These are phyloP conservation scores for Agriopis marginaria DNA, from an alignment of 2,888 invertebrate genomes.

Conservation along the genomic window DNA sequence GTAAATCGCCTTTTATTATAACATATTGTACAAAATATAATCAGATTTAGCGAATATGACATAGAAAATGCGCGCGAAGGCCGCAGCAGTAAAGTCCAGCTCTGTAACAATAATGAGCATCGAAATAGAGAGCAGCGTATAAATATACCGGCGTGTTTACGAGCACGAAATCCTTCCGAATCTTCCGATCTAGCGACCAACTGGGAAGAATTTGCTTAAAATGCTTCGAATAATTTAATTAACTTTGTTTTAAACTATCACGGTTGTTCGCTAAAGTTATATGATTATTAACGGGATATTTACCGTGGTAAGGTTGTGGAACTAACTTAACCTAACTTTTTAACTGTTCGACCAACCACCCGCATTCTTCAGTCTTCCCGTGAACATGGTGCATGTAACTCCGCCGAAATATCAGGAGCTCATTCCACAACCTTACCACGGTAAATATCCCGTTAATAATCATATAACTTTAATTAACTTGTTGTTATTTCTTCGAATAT, in stretches of 20 bases:
- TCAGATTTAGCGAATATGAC: constrained; percentile 25
- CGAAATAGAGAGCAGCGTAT: constrained; percentile 50
- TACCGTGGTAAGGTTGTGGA: too few species aligned
- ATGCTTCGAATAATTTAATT: background rate
- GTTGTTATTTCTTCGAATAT: background rate
- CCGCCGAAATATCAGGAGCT: too few species aligned
- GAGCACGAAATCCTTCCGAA: constrained; percentile 47
- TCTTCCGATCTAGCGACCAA: constrained; percentile 33
- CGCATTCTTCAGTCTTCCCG: too few species aligned
- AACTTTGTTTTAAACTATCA: too few species aligned
- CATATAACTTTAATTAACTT: background rate
- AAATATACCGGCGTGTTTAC: constrained; percentile 53
- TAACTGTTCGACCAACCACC: too few species aligned
- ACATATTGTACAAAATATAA: too few species aligned
- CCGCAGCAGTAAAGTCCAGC: constrained; percentile 47
- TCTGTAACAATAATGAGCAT: constrained; percentile 53
- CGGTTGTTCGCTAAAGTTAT: too few species aligned
- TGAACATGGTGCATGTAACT: too few species aligned
- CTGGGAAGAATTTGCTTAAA: background rate
- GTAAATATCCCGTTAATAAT: too few species aligned
- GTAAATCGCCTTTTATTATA: background rate
- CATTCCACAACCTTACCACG: too few species aligned
- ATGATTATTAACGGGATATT: too few species aligned
- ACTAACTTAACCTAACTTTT: too few species aligned
- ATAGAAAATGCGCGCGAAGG: constrained; percentile 41